Evolutionary conservation across 2,888 invertebrate genomes (phyloP).

Genomic region (Leucania comma): DNA sequence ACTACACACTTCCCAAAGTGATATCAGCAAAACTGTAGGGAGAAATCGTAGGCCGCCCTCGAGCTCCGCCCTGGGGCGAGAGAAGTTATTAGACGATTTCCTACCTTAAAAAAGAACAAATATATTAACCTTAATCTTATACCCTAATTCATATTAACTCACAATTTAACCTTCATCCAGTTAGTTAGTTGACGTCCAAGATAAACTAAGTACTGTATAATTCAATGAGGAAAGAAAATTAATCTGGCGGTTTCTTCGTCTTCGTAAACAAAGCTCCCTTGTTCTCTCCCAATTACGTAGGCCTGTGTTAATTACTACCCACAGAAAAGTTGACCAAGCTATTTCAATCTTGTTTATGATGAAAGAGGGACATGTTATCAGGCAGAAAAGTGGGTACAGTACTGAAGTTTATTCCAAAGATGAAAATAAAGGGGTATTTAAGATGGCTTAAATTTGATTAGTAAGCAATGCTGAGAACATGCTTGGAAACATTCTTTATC

Average conservation of each 20-base stretch:
- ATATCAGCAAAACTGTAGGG: no score
- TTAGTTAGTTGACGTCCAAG: background rate
- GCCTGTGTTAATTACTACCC: constrained; percentile 61
- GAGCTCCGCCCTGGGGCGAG: no score
- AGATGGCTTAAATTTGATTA: background rate
- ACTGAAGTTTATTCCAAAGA: constrained; percentile 1
- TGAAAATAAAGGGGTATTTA: background rate
- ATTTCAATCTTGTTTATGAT: constrained; percentile 37
- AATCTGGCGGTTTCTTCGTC: constrained; percentile 32
- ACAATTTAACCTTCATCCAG: background rate
- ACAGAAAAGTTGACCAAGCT: constrained; percentile 56
- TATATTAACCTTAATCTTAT: no score
- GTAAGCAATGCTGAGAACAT: background rate
- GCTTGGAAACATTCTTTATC: no score
- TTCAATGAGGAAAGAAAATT: constrained; percentile 19
- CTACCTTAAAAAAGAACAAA: no score
- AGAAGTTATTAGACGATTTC: no score
- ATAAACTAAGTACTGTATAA: constrained; percentile 5
- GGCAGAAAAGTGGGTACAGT: background rate
- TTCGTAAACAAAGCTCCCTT: constrained; percentile 49
- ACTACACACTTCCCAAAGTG: no score
- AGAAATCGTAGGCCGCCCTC: no score
- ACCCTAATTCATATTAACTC: background rate
- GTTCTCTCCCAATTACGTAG: constrained; percentile 51
- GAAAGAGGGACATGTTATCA: constrained; percentile 33